A percentile compares a stretch with the other conserved stretches of the same genome.
Conservation (phyloP, 2,113 vertebrate genomes). For the Daubentonia madagascariensis region DNA sequence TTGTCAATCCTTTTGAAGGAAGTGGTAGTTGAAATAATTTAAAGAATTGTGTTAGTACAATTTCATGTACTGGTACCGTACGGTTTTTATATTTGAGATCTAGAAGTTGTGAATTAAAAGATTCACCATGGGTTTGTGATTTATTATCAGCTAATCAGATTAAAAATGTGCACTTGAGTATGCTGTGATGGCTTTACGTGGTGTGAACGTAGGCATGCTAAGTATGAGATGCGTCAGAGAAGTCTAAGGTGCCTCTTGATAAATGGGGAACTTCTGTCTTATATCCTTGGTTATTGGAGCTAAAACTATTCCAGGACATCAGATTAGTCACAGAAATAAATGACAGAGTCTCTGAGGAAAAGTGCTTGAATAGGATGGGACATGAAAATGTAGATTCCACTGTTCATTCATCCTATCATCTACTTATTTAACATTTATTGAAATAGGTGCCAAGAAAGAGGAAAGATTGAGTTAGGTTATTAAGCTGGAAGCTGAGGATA, state of each 20-base stretch:
- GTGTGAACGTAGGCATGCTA: neutral
- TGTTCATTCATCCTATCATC: neutral
- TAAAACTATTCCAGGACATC: neutral
- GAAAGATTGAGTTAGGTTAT: neutral
- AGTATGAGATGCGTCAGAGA: neutral
- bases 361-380: neutral
- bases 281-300: neutral
- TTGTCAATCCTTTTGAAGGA: neutral
- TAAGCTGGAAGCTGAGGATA: neutral
- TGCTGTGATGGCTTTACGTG: neutral
- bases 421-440: neutral
- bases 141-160: constrained; percentile 27
- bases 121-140: neutral
- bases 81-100: neutral
- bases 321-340: neutral
- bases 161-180: neutral
- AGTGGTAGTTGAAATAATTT: constrained; percentile 42
- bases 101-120: neutral
- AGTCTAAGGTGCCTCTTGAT: neutral
- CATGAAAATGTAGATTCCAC: neutral
- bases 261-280: neutral
- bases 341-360: neutral
- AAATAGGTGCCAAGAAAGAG: neutral
- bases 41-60: constrained; percentile 12
- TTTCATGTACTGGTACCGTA: neutral